Evolutionary conservation across 2,797 vertebrate species (phyloP), one percentile per base, ranked within the genome.

Genomic region (Sebastes iracundus): DNA sequence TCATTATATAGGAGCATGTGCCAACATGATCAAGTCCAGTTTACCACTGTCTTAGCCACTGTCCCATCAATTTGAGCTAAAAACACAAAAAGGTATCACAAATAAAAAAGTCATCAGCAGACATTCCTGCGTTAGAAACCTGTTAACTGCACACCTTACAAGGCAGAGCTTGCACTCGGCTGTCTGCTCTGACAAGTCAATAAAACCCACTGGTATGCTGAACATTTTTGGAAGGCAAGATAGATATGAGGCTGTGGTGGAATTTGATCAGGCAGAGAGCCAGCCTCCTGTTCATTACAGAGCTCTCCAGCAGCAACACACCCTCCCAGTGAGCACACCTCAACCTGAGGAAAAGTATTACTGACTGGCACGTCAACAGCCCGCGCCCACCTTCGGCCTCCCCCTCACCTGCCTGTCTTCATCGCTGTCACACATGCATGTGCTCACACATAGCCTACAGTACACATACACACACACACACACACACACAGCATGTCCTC

Each of bases 121-220:
- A 90, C 78, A 89, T 87, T 90, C 84, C 82, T 90, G 82, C 71
- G 56, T 81, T 35, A 72, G 81, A 86, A 84, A 93, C 81, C 83
- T 92, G 84, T 78, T 85, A 83, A 73, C 49, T 88, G 81, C 75
- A 85, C 91, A 91, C 91, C 90, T 94, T 94, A 93, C 95, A 96
- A 95, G 95, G 95, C 91, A 94, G 93, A 95, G 93, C 93, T 88
- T 92, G 93, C 93, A 90, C 84, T 88, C 83, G 14, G 84, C 90
- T 92, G 94, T 94, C 91, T 95, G 94, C 95, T 95, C 94, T 91
- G 91, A 96, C 95, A 96, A 95, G 95, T 96, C 95, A 96, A 95
- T 94, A 96, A 95, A 96, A 95, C 88, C 90, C 93, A 83, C 94
- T 95, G 95, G 95, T 95, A 96, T 96, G 95, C 94, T 77, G 92